phyloP scores from a whole-genome alignment of 2,888 invertebrate genomes.

The Patella ulyssiponensis region DNA sequence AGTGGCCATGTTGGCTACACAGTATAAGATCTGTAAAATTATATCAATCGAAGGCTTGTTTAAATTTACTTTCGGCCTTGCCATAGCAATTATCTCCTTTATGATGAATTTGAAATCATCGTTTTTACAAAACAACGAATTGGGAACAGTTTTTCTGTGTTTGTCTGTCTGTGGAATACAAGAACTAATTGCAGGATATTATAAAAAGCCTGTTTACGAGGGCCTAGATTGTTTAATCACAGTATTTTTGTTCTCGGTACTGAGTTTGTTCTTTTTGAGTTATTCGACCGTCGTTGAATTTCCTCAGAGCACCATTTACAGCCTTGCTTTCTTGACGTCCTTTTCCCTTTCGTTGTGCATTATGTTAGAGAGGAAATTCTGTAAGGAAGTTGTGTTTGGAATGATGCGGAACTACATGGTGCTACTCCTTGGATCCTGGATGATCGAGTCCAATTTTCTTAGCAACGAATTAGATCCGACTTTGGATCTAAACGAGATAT shows the following conservation, averaged over 20 bases:
- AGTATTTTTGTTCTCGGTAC: not conserved
- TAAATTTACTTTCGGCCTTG: not conserved
- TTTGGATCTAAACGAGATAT: slow-evolving; percentile 7
- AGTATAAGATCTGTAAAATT: not conserved
- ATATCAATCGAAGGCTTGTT: not conserved
- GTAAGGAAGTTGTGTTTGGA: slow-evolving; percentile 29
- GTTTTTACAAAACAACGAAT: not conserved
- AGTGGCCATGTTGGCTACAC: not conserved
- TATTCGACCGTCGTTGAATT: not conserved
- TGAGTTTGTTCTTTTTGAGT: not conserved
- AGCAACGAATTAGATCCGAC: slow-evolving; percentile 10
- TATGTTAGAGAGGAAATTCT: slow-evolving; percentile 30
- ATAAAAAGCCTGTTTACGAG: not conserved
- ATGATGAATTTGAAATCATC: not conserved
- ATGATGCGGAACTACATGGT: slow-evolving; percentile 30
- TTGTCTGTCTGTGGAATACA: not conserved
- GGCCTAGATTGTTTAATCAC: not conserved
- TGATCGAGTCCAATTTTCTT: slow-evolving; percentile 29
- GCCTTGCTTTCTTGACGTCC: not conserved
- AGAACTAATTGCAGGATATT: not conserved
- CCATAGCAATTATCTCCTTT: not conserved
- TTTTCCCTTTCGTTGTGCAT: not conserved
- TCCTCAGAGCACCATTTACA: not conserved
- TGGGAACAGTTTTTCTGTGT: not conserved
- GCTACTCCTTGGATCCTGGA: slow-evolving; percentile 39